Evolutionary conservation across 2,888 invertebrate species (phyloP).

Genomic region (Melolontha melolontha): DNA sequence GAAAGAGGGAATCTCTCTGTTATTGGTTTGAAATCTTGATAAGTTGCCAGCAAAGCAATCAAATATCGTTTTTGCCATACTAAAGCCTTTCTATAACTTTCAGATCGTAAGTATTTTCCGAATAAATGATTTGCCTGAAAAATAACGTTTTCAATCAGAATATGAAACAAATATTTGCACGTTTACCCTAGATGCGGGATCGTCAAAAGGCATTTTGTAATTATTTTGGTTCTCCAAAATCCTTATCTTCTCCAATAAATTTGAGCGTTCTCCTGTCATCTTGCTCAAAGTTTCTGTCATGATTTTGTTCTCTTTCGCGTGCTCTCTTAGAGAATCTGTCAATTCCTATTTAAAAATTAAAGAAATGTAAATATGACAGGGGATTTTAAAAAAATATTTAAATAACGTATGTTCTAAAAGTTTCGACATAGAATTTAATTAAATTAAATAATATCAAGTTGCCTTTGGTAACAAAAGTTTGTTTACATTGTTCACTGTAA

Average conservation of each 20-base stretch:
- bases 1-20: conserved; percentile 7
- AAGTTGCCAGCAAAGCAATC: conserved; percentile 72
- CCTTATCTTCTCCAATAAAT: conserved; percentile 65
- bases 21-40: conserved; percentile 49
- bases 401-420: no score
- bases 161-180: background rate
- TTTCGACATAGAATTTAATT: no score
- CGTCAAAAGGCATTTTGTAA: conserved; percentile 55
- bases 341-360: conserved; percentile 63
- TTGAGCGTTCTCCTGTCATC: conserved; percentile 66
- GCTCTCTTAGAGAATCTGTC: conserved; percentile 65
- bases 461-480: no score
- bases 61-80: conserved; percentile 93
- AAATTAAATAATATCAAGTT: no score
- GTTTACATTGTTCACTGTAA: no score
- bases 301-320: conserved; percentile 68
- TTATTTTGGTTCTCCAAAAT: conserved; percentile 61
- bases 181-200: conserved; percentile 59
- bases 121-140: conserved; percentile 72
- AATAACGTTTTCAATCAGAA: conserved; percentile 42
- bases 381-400: no score
- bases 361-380: conserved; percentile 31
- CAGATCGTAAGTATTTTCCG: conserved; percentile 79
- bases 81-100: conserved; percentile 88
- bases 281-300: conserved; percentile 64